Evolutionary conservation across 2,113 vertebrate species (phyloP).

Genomic region (Centropus bengalensis): DNA sequence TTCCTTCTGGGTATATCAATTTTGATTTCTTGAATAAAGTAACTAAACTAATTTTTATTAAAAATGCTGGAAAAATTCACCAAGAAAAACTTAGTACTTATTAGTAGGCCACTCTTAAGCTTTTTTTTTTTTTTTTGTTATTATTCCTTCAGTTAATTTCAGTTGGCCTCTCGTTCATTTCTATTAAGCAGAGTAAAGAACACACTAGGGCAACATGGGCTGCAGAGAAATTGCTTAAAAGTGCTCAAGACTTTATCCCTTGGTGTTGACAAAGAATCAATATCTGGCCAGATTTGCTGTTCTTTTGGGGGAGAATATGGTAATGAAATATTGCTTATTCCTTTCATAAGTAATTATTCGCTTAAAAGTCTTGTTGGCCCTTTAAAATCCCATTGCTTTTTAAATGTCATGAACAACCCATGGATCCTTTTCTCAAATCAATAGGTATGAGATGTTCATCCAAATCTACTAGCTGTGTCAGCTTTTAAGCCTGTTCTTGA

Average conservation of each 20-base stretch:
- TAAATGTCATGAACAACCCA: not conserved
- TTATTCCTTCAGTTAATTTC: not conserved
- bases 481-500: not conserved
- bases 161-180: not conserved
- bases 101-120: not conserved
- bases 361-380: not conserved
- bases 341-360: slow-evolving; percentile 45
- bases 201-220: not conserved
- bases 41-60: not conserved
- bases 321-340: not conserved
- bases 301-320: not conserved
- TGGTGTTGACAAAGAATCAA: not conserved
- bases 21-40: not conserved
- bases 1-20: not conserved
- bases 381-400: not conserved
- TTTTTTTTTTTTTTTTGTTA: not conserved
- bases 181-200: not conserved
- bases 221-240: not conserved
- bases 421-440: not conserved
- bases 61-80: not conserved
- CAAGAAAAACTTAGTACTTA: not conserved
- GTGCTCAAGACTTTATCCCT: not conserved
- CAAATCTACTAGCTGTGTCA: not conserved
- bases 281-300: not conserved
- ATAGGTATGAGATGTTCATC: not conserved